A percentile compares a stretch with the other conserved stretches of the same genome.
phyloP scores from a whole-genome alignment of 2,113 vertebrate species.

The Microcebus tavaratra region DNA sequence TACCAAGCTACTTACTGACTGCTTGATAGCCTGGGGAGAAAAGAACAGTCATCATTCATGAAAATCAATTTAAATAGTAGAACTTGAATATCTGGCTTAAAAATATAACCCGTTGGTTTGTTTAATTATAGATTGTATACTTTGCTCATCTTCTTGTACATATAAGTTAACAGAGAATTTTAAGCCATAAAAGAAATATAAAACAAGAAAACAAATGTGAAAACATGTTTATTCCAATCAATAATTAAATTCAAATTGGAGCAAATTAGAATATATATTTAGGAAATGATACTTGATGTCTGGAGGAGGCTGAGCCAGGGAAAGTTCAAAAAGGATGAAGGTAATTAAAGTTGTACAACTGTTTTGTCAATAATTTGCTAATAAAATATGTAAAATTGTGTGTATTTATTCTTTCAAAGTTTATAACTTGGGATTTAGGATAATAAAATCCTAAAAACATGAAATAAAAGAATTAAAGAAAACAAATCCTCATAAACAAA shows the following conservation, averaged over 20 bases:
- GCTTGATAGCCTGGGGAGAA: background rate
- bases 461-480: background rate
- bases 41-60: background rate
- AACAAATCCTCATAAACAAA: background rate
- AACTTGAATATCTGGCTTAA: background rate
- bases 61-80: background rate
- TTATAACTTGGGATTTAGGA: background rate
- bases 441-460: background rate
- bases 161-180: background rate
- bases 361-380: background rate
- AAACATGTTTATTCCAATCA: background rate
- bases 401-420: background rate
- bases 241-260: background rate
- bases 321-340: background rate
- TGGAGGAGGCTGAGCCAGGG: background rate
- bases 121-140: background rate
- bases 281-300: background rate
- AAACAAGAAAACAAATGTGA: background rate
- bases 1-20: background rate
- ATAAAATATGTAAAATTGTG: background rate
- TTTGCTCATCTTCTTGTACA: background rate
- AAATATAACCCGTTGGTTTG: background rate
- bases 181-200: background rate
- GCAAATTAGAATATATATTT: background rate
- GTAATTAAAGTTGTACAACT: background rate